A percentile compares a stretch with the other conserved stretches of the same genome.
Evolutionary conservation across 2,113 vertebrate genomes (phyloP).

Genomic region (Cyanistes caeruleus): DNA sequence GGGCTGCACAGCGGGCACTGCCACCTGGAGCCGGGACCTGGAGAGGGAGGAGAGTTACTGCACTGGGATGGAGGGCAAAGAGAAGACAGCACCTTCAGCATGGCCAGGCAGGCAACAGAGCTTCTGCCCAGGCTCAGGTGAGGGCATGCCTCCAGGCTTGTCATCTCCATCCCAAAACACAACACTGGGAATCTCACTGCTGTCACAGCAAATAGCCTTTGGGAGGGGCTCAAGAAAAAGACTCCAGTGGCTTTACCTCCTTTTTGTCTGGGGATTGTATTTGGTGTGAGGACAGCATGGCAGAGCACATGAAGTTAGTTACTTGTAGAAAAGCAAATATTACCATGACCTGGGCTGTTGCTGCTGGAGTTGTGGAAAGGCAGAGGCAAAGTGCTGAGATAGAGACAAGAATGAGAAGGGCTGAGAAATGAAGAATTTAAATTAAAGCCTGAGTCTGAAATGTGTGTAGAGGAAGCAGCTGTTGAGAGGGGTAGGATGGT

Average conservation of each 20-base stretch:
- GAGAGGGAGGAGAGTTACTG: not conserved
- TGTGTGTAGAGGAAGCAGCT: not conserved
- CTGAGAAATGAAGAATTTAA: not conserved
- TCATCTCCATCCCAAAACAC: not conserved
- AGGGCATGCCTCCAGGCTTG: not conserved
- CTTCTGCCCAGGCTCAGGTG: not conserved
- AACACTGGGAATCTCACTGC: not conserved
- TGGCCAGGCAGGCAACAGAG: not conserved
- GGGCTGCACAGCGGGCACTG: not conserved
- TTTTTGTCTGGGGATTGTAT: not conserved
- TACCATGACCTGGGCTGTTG: not conserved
- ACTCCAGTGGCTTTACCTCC: not conserved
- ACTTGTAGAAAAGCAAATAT: not conserved
- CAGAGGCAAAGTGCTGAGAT: not conserved
- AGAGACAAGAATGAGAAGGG: not conserved
- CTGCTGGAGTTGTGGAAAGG: not conserved
- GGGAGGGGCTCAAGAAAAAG: not conserved
- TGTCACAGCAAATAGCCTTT: not conserved
- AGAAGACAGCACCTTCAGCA: not conserved
- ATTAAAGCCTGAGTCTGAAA: not conserved
- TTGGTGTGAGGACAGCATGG: not conserved
- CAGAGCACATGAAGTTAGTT: not conserved
- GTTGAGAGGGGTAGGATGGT: not conserved
- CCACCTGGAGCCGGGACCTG: accelerated
- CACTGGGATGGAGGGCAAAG: not conserved